Conservation (phyloP, 1,140 invertebrate species). For the Dreissena rostriformis region DNA sequence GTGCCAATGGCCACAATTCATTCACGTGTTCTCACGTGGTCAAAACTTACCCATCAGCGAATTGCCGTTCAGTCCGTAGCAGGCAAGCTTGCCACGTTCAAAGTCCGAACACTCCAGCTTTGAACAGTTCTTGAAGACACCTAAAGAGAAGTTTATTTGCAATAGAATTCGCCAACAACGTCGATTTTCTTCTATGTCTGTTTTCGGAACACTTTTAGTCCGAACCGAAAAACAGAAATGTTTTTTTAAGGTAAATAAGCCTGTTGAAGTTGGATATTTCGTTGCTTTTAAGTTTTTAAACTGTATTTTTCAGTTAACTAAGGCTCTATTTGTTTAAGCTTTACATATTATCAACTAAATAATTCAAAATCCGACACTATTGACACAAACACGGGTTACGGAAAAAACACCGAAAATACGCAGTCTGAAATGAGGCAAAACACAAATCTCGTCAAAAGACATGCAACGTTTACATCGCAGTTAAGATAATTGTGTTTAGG, state of each 20-base stretch:
- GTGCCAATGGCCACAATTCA: too few relatives aligned
- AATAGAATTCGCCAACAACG: too few relatives aligned
- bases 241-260: not conserved
- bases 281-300: not conserved
- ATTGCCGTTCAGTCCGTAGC: conserved; percentile 44
- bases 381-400: too few relatives aligned
- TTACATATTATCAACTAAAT: not conserved
- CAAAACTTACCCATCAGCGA: conserved; percentile 42
- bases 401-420: conserved; percentile 33
- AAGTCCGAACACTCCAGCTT: conserved; percentile 46
- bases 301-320: not conserved
- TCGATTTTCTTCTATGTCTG: too few relatives aligned
- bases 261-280: not conserved
- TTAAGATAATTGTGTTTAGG: conserved; percentile 36
- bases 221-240: too few relatives aligned
- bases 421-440: conserved; percentile 49
- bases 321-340: not conserved
- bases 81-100: conserved; percentile 41
- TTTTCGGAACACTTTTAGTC: too few relatives aligned
- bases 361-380: too few relatives aligned
- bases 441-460: conserved; percentile 46
- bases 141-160: too few relatives aligned
- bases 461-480: conserved; percentile 43
- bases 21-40: too few relatives aligned
- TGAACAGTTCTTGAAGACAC: not conserved